Conservation (phyloP, 2,797 vertebrate species). For the Thripadectes ignobilis region DNA sequence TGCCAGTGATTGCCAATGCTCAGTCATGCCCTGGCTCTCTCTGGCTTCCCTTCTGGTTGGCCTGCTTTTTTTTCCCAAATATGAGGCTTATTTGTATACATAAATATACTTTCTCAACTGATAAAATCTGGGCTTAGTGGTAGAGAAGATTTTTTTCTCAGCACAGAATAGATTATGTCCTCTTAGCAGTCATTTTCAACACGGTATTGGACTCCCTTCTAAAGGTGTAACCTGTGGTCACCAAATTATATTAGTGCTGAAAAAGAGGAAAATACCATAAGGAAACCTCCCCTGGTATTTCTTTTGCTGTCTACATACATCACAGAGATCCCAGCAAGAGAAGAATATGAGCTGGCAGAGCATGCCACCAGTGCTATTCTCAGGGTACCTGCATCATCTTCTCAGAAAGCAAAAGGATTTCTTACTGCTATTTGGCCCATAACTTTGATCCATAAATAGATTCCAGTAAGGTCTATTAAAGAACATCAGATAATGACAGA, state of each 20-base stretch:
- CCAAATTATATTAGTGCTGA: not conserved
- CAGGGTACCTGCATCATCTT: not conserved
- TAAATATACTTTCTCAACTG: not conserved
- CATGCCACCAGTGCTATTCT: not conserved
- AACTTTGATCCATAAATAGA: not conserved
- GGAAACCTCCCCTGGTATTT: not conserved
- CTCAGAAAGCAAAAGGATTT: not conserved
- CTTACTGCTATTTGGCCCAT: not conserved
- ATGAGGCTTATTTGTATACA: not conserved
- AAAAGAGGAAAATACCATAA: not conserved
- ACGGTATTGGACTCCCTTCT: not conserved
- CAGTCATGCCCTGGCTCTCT: not conserved
- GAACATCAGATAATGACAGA: not conserved
- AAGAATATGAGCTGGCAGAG: not conserved
- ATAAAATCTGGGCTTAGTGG: not conserved
- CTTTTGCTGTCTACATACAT: not conserved
- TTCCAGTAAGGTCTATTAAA: not conserved
- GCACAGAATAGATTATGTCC: not conserved
- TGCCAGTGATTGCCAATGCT: not conserved
- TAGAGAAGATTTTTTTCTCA: not conserved
- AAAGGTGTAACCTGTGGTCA: not conserved
- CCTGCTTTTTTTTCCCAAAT: not conserved
- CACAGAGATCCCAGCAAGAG: not conserved
- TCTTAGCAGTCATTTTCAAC: not conserved
- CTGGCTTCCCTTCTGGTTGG: not conserved